Base-by-base conservation (phyloP, 2,888 invertebrate species). In the Eustalomyia histrio region DNA sequence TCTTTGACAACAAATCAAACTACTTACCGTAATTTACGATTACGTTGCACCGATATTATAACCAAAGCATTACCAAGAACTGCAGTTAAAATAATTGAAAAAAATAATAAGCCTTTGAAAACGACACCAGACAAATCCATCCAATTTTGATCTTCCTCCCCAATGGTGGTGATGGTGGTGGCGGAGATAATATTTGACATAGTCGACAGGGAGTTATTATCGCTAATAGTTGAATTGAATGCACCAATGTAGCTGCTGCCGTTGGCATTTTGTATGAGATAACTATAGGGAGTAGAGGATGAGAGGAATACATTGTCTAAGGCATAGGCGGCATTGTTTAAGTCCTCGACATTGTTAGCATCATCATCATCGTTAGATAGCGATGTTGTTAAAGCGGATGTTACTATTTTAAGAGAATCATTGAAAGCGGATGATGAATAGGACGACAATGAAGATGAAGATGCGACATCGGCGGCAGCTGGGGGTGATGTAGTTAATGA, bases 61-160 rank as follows among this genome's bases (percentile, higher is more conserved):
- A 98, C 98, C 84, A 98, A 92, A 2, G 97, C 95, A 92, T 98
- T 98, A 69, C 98, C 98, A 74, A 97, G 93, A 17, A 97, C 94
- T 35, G 98, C 98, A 84, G 96, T 95, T 74, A 96, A 92, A 88
- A 98, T 98, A 90, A 98, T 97, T 85, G 94, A 93, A 76, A 94
- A 93, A 93, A 97, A 97, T 85, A 95, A 92, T 87, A 95, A 93
- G 76, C 94, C 95, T 90, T 96, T 96, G 85, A 95, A 91, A 82
- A 95, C 92, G 85, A 95, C 91, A 50, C 93, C 87, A 79, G 94
- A 89, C 57, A 93, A 87, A 50, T 92, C 92, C 58, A 92, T 87
- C 93, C 93, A 93, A 85, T 86, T 88, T 82, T 88, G 88, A 53
- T 87, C 84, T 65, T 75, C 65, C 67, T 67, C 52, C 17, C 29